A percentile compares a stretch with the other conserved stretches of the same genome.
phyloP scores from a whole-genome alignment of 2,888 invertebrate genomes.

The Troides oblongomaculatus region DNA sequence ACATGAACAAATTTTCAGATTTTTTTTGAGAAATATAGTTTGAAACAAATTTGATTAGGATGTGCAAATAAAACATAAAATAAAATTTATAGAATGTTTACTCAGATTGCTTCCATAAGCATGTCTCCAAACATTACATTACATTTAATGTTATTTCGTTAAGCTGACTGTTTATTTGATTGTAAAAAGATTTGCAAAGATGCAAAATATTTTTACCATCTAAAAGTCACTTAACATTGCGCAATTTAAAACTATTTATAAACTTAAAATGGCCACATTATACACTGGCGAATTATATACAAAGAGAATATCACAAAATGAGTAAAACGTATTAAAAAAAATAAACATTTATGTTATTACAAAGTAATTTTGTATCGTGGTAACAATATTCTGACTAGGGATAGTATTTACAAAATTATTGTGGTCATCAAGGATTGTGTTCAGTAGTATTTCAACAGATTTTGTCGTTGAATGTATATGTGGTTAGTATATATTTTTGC shows the following conservation, averaged over 20 bases:
- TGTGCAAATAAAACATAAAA: slow-evolving; percentile 48
- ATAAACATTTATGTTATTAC: slow-evolving; percentile 33
- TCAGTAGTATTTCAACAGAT: slow-evolving; percentile 25
- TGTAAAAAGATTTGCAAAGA: slow-evolving; percentile 31
- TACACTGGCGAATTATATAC: slow-evolving; percentile 67
- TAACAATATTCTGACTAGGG: slow-evolving; percentile 52
- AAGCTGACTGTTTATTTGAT: slow-evolving; percentile 48
- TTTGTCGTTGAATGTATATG: neutral
- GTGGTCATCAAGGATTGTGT: slow-evolving; percentile 27
- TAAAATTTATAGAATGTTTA: slow-evolving; percentile 77
- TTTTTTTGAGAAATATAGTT: neutral
- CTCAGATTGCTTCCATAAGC: slow-evolving; percentile 62
- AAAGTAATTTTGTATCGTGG: slow-evolving; percentile 32
- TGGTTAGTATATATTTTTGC: slow-evolving; percentile 30
- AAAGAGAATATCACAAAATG: slow-evolving; percentile 69
- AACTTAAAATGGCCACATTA: slow-evolving; percentile 65
- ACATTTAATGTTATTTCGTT: slow-evolving; percentile 45
- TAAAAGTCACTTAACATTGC: slow-evolving; percentile 32
- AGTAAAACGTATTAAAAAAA: slow-evolving; percentile 49
- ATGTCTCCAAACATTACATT: slow-evolving; percentile 62
- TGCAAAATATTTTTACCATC: slow-evolving; percentile 30
- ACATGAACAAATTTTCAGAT: neutral
- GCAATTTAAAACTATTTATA: slow-evolving; percentile 39
- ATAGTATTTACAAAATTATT: slow-evolving; percentile 42
- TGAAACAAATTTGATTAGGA: neutral